A percentile compares a stretch with the other conserved stretches of the same genome.
Conservation (phyloP, 1,140 invertebrate genomes). For the Drosophila melanica region DNA sequence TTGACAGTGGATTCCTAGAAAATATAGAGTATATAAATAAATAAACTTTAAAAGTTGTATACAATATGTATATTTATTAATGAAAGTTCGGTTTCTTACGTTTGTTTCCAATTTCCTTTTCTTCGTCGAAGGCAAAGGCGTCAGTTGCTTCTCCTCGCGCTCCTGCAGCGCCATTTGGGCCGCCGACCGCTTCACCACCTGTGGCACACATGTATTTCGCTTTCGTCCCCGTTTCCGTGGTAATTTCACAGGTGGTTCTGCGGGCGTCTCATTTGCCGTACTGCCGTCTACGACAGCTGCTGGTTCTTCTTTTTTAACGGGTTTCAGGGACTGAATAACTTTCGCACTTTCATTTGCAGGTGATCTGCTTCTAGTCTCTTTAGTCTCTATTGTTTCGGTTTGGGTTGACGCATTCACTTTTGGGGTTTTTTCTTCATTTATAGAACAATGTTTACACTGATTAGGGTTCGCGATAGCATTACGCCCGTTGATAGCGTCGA, state of each 20-base stretch:
- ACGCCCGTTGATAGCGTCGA: conserved; percentile 69
- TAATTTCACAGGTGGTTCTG: conserved; percentile 12
- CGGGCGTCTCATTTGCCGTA: not conserved
- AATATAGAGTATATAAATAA: not conserved
- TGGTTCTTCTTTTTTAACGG: not conserved
- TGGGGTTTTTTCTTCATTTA: conserved; percentile 20
- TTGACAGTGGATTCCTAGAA: not conserved
- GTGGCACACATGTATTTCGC: conserved; percentile 68
- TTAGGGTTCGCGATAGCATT: conserved; percentile 38
- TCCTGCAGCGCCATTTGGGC: conserved; percentile 66
- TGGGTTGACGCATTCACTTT: conserved; percentile 58
- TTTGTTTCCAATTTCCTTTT: conserved; percentile 33
- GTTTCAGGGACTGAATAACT: not conserved
- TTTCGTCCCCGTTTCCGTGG: conserved; percentile 70
- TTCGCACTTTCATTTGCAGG: not conserved
- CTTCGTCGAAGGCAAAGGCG: conserved; percentile 43
- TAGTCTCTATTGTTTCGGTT: conserved; percentile 44
- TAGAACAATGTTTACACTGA: conserved; percentile 53
- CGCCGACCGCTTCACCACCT: conserved; percentile 72
- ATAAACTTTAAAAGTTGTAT: not conserved
- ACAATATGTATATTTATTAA: too few species aligned
- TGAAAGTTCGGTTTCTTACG: conserved; percentile 26
- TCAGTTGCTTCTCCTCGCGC: conserved; percentile 68
- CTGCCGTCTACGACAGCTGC: not conserved
- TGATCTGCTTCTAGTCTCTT: conserved; percentile 5